These are phyloP conservation scores for Stylophora pistillata DNA, from an alignment of 64 coral and sea anemone species.

Conservation along the genomic window DNA sequence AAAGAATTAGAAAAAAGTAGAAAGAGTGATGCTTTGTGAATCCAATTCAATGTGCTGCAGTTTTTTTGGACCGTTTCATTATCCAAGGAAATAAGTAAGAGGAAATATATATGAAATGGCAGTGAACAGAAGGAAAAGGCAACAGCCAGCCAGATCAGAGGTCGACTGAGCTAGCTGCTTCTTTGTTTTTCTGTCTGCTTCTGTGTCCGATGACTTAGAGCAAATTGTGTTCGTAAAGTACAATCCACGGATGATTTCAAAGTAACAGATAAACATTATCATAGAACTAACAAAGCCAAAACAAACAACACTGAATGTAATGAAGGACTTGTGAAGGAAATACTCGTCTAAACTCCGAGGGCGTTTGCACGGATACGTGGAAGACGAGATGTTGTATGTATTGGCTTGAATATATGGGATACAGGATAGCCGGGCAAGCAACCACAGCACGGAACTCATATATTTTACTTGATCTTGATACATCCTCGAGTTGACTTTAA, in stretches of 20 bases:
- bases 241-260: constrained; percentile 41
- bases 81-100: constrained; percentile 1
- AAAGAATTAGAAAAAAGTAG: constrained; percentile 36
- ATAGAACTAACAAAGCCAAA: not conserved
- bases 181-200: constrained; percentile 30
- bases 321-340: not conserved
- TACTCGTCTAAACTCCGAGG: constrained; percentile 1
- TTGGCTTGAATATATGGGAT: not conserved
- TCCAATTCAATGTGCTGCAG: not conserved
- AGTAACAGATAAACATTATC: constrained; percentile 30
- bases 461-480: not conserved
- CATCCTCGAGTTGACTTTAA: not conserved
- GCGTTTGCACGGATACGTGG: not conserved
- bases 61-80: not conserved
- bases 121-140: constrained; percentile 25
- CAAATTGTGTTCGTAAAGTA: constrained; percentile 48
- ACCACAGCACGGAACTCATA: not conserved
- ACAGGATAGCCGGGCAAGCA: not conserved
- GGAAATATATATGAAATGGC: constrained; percentile 13
- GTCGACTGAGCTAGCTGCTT: constrained; percentile 26
- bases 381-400: not conserved
- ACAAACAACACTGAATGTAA: not conserved
- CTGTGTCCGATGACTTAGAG: not conserved
- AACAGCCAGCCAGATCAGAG: constrained; percentile 8
- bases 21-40: constrained; percentile 4